Conservation (phyloP, 1,140 invertebrate species). For the Leucophenga varia region DNA sequence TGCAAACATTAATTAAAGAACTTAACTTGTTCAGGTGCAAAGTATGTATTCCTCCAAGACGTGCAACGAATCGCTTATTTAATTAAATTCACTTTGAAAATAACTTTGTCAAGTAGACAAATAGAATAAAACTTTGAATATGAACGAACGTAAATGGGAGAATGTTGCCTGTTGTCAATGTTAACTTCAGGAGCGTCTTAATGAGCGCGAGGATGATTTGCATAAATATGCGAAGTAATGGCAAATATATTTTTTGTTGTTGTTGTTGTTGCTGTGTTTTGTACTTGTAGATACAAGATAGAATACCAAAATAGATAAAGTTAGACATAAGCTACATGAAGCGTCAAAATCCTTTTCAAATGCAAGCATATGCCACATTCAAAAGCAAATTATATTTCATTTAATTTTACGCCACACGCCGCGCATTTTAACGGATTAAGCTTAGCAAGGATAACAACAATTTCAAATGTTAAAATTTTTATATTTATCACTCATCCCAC, state of each 20-base stretch:
- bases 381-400: too few species aligned
- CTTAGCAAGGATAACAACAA: constrained; percentile 36
- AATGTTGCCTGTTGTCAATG: too few species aligned
- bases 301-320: too few species aligned
- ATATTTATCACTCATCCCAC: too few species aligned
- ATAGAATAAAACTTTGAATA: too few species aligned
- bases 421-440: neutral
- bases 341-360: constrained; percentile 49
- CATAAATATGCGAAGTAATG: constrained; percentile 34
- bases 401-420: constrained; percentile 2
- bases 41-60: constrained; percentile 16
- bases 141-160: too few species aligned
- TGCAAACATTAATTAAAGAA: constrained; percentile 30
- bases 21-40: constrained; percentile 23
- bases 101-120: constrained; percentile 42
- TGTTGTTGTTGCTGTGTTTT: constrained; percentile 35
- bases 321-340: too few species aligned
- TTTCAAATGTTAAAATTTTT: constrained; percentile 35
- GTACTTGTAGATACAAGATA: too few species aligned
- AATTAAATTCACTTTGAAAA: constrained; percentile 52
- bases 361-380: constrained; percentile 33
- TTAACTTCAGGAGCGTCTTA: too few species aligned
- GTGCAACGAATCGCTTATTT: constrained; percentile 52
- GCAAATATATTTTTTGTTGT: constrained; percentile 9
- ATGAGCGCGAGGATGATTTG: constrained; percentile 52